Conservation (phyloP, 2,888 invertebrate species). For the Drosophila borborema region DNA sequence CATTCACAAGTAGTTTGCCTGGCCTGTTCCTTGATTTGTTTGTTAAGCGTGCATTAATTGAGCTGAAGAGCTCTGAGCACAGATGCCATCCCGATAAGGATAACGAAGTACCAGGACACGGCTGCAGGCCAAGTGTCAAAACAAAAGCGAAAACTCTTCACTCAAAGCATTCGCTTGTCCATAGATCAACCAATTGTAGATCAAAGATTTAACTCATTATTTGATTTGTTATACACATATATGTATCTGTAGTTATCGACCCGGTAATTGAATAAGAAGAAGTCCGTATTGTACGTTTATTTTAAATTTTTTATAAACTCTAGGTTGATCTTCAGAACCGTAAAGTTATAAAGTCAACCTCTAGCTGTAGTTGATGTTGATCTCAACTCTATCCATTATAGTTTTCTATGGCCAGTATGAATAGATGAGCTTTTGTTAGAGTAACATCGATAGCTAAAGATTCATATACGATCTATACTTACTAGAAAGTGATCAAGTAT, state of each 20-base stretch:
- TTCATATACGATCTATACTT: too few species aligned
- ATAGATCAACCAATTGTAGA: background rate
- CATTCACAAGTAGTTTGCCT: conserved; percentile 27
- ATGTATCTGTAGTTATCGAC: background rate
- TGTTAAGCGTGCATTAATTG: conserved; percentile 76
- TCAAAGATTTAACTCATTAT: background rate
- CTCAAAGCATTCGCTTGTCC: background rate
- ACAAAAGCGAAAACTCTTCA: conserved; percentile 12
- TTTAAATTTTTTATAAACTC: background rate
- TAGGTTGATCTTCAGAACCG: background rate
- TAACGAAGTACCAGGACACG: conserved; percentile 38
- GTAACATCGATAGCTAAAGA: background rate
- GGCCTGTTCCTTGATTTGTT: conserved; percentile 56
- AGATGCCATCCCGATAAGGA: conserved; percentile 56
- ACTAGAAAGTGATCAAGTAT: too few species aligned
- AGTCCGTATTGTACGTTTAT: background rate
- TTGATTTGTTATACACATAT: background rate
- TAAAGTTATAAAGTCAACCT: background rate
- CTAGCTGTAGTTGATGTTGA: background rate
- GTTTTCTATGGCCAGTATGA: background rate
- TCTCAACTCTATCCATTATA: background rate
- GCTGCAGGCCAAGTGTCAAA: conserved; percentile 9
- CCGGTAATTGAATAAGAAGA: background rate
- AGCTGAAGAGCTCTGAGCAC: conserved; percentile 62
- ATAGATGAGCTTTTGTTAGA: background rate